A percentile compares a stretch with the other conserved stretches of the same genome.
Evolutionary conservation across 2,888 invertebrate species (phyloP).

Genomic region (Phaedon cochleariae): DNA sequence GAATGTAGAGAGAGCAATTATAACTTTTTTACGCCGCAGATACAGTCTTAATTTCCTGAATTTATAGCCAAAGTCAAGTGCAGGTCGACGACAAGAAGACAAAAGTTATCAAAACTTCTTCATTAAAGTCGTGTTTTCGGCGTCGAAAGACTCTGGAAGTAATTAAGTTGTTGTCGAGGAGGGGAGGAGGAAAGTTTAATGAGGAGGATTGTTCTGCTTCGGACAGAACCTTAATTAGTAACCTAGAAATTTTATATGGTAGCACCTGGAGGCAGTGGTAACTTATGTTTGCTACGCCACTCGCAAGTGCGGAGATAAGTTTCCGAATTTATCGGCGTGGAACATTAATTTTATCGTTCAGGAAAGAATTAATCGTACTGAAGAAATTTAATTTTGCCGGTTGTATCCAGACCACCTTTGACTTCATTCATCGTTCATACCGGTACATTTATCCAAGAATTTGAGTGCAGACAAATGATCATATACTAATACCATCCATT

Average conservation of each 20-base stretch:
- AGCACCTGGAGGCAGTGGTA: slow-evolving; percentile 23
- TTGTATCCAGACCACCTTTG: background rate
- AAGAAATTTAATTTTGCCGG: background rate
- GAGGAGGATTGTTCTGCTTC: slow-evolving; percentile 54
- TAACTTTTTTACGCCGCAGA: background rate
- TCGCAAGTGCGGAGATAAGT: slow-evolving; percentile 26
- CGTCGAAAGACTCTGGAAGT: slow-evolving; percentile 39
- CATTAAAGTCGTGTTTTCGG: slow-evolving; percentile 9
- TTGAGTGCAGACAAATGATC: too few relatives aligned
- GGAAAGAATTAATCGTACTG: slow-evolving; percentile 9
- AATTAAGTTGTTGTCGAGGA: slow-evolving; percentile 52
- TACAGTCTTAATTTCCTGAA: background rate
- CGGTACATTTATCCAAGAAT: too few relatives aligned
- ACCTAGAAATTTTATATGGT: slow-evolving; percentile 43
- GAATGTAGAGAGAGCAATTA: background rate
- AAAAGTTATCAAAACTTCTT: slow-evolving; percentile 32
- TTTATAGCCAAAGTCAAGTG: background rate
- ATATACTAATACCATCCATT: too few relatives aligned
- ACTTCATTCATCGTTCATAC: too few relatives aligned
- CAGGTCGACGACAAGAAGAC: slow-evolving; percentile 17
- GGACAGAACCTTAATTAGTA: slow-evolving; percentile 54
- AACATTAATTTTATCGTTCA: slow-evolving; percentile 21
- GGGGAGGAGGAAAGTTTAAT: slow-evolving; percentile 43
- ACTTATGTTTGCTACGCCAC: slow-evolving; percentile 27
- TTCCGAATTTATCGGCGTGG: slow-evolving; percentile 30